phyloP scores from a whole-genome alignment of 2,113 vertebrate genomes.

The Cavia aperea region DNA sequence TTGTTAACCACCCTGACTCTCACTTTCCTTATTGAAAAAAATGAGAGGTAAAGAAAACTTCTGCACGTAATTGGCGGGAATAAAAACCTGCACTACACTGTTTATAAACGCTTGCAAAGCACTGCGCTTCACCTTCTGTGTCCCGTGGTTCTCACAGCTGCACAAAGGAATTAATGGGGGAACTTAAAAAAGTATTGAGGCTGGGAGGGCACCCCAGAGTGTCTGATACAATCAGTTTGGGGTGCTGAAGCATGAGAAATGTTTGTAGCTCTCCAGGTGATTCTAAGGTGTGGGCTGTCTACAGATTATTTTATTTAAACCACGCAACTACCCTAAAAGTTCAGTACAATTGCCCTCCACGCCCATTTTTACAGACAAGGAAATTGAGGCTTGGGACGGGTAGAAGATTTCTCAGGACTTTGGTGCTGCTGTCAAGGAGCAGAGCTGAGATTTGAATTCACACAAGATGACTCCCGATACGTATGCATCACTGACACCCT shows the following conservation, averaged over 20 bases:
- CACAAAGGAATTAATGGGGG: neutral
- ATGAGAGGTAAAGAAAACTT: neutral
- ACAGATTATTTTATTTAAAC: neutral
- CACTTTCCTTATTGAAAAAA: neutral
- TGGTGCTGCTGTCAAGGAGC: neutral
- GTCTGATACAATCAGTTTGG: neutral
- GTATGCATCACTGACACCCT: neutral
- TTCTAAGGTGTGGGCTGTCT: neutral
- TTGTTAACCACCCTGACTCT: neutral
- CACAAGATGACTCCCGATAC: neutral
- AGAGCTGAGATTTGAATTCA: neutral
- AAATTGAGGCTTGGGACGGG: constrained; percentile 11
- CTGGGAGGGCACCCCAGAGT: neutral
- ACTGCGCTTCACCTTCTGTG: neutral
- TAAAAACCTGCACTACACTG: neutral
- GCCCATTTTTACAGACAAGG: neutral
- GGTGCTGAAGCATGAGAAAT: neutral
- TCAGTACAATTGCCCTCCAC: neutral
- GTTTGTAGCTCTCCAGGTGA: neutral
- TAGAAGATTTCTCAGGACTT: neutral
- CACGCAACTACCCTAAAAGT: neutral
- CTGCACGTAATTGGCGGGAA: neutral
- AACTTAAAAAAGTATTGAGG: neutral
- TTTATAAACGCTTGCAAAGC: neutral
- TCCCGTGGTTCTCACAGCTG: neutral